Evolutionary conservation across 2,888 invertebrate genomes (phyloP), one percentile per base, ranked within the genome.

Genomic region (Thalpophila matura): DNA sequence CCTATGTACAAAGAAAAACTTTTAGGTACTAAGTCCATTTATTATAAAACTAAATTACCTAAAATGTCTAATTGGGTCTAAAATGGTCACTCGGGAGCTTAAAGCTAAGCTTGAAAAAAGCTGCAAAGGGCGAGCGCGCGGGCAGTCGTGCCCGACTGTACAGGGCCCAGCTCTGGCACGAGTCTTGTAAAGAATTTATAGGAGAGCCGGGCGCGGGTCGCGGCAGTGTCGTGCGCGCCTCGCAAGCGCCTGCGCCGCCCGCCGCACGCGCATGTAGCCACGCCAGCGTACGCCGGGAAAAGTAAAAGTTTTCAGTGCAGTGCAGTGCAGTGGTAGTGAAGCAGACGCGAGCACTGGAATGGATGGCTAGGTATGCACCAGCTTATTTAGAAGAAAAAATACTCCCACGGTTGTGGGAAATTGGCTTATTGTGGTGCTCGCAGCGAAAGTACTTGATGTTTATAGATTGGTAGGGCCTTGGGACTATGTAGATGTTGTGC

Each of bases 111-210:
- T 67, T 38, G 43, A 29, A 47, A n/a, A 61, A 64, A 57, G 42
- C 26, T 46, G 16, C n/a, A 20, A 88, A 91, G 91, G 91, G 90
- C 88, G 80, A 42, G 46, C 43, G 49, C 46, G 61, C 67, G 59
- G 51, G 61, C 58, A 72, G 79, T 81, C 80, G 88, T 75, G 75
- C 86, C 71, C 86, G 91, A 90, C 73, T 88, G 92, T 94, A 92
- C 93, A 91, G 92, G 91, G 90, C 90, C 90, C 81, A 86, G 88
- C 87, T 83, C 84, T 82, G 91, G 90, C 92, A 92, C 93, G 93
- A 92, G 93, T 89, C 89, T 91, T 89, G 89, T 90, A 90, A 91
- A 93, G 91, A 93, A 93, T 92, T 90, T 92, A 91, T 92, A 92
- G 91, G 90, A 90, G 92, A 90, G 91, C 83, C 88, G 86, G 85